These are phyloP conservation scores for Chiloscyllium punctatum DNA, from an alignment of 2,797 vertebrate genomes.

Conservation along the genomic window DNA sequence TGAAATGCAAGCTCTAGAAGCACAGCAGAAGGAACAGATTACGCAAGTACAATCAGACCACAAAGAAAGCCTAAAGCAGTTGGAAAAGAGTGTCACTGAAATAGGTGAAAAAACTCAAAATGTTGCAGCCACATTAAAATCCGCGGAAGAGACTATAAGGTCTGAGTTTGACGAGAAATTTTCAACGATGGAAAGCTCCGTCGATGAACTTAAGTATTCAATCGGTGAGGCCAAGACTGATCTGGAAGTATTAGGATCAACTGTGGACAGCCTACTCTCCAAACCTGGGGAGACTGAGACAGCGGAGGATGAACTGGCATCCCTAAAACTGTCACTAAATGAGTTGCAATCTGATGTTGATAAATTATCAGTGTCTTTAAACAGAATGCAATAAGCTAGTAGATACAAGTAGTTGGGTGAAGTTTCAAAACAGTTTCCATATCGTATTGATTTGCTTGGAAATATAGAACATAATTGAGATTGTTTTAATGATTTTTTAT, in stretches of 20 bases:
- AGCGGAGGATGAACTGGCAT: constrained; percentile 64
- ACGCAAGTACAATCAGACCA: constrained; percentile 40
- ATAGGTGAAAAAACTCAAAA: constrained; percentile 34
- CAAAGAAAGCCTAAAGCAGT: neutral
- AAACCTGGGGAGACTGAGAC: constrained; percentile 73
- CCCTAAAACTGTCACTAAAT: constrained; percentile 63
- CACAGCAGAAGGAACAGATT: constrained; percentile 44
- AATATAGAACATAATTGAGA: neutral
- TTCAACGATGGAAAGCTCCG: constrained; percentile 48
- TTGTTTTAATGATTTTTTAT: constrained; percentile 17
- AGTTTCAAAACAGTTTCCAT: neutral
- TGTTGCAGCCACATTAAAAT: neutral
- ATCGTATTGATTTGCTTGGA: neutral
- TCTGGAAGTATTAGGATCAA: constrained; percentile 65
- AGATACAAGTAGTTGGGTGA: neutral
- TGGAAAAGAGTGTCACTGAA: neutral
- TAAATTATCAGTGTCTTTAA: constrained; percentile 51
- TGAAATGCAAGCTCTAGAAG: constrained; percentile 50
- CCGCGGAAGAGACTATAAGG: neutral
- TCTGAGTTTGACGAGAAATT: constrained; percentile 49
- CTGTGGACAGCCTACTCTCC: constrained; percentile 61
- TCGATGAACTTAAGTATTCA: constrained; percentile 57
- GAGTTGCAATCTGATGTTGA: constrained; percentile 65
- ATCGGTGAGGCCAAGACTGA: constrained; percentile 63
- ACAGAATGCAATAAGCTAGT: neutral